Percentiles rank a stretch among this genome's conserved stretches.
phyloP scores from a whole-genome alignment of 2,113 vertebrate genomes.

The Coptodon rendalli region DNA sequence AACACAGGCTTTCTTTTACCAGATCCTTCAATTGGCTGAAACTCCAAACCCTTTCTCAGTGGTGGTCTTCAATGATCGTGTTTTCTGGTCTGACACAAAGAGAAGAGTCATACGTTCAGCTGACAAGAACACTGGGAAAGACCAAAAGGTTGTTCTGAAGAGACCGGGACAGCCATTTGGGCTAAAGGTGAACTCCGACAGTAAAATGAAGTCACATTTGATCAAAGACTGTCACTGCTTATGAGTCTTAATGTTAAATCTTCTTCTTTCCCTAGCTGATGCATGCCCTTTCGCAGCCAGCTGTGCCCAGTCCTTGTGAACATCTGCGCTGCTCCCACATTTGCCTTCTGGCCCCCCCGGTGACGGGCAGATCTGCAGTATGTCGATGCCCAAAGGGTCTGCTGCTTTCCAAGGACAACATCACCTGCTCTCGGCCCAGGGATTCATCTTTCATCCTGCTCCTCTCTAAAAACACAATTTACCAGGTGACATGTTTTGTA shows the following conservation, averaged over 20 bases:
- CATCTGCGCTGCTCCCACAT: constrained; percentile 75
- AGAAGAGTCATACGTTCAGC: constrained; percentile 76
- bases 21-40: constrained; percentile 80
- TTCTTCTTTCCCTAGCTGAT: constrained; percentile 48
- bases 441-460: constrained; percentile 79
- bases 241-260: background rate
- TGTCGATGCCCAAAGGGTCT: constrained; percentile 77
- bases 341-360: constrained; percentile 74
- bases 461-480: constrained; percentile 51
- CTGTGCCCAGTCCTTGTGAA: constrained; percentile 68
- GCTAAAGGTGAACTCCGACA: constrained; percentile 71
- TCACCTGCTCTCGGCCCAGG: constrained; percentile 64
- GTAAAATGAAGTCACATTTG: background rate
- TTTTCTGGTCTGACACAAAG: constrained; percentile 87
- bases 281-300: constrained; percentile 70
- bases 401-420: constrained; percentile 68
- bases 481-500: constrained; percentile 69
- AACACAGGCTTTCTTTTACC: background rate
- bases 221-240: background rate
- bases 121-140: constrained; percentile 81
- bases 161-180: constrained; percentile 79
- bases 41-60: constrained; percentile 81
- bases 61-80: constrained; percentile 77
- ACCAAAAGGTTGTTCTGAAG: constrained; percentile 78
- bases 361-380: constrained; percentile 29